Percentiles rank a stretch among this genome's conserved stretches.
Evolutionary conservation across 2,113 vertebrate species (phyloP).

Genomic region (Ovibos moschatus): DNA sequence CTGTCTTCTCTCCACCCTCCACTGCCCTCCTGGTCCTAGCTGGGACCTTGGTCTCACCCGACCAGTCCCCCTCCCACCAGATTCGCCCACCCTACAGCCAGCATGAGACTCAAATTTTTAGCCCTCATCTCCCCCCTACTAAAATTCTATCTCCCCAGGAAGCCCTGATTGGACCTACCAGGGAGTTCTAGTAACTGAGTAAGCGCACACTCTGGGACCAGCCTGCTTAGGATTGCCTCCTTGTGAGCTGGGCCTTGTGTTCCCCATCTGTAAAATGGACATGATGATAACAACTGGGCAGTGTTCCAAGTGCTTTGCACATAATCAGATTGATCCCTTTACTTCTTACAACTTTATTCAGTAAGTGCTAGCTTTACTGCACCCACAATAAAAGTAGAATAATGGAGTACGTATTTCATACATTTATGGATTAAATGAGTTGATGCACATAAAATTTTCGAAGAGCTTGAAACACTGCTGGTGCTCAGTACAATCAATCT

Average conservation of each 20-base stretch:
- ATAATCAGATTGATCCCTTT: not conserved
- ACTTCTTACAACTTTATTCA: not conserved
- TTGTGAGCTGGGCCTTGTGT: not conserved
- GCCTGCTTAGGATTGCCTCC: not conserved
- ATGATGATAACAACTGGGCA: not conserved
- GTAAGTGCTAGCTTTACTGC: not conserved
- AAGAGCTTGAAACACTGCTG: not conserved
- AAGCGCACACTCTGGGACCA: not conserved
- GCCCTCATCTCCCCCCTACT: not conserved
- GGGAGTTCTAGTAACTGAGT: not conserved
- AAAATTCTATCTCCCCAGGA: not conserved
- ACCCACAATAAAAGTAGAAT: not conserved
- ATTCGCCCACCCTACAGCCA: not conserved
- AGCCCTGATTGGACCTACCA: not conserved
- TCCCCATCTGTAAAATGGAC: not conserved
- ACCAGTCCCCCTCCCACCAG: not conserved
- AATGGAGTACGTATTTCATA: not conserved
- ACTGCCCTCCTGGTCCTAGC: not conserved
- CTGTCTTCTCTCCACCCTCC: not conserved
- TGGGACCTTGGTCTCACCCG: not conserved
- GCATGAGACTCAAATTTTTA: not conserved
- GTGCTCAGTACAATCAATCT: not conserved
- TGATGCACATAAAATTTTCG: not conserved
- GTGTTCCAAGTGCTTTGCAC: not conserved
- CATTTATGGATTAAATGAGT: not conserved